Percentiles rank a stretch among this genome's conserved stretches.
Conservation (phyloP, 2,113 vertebrate species). For the Speoplatyrhinus poulsoni region DNA sequence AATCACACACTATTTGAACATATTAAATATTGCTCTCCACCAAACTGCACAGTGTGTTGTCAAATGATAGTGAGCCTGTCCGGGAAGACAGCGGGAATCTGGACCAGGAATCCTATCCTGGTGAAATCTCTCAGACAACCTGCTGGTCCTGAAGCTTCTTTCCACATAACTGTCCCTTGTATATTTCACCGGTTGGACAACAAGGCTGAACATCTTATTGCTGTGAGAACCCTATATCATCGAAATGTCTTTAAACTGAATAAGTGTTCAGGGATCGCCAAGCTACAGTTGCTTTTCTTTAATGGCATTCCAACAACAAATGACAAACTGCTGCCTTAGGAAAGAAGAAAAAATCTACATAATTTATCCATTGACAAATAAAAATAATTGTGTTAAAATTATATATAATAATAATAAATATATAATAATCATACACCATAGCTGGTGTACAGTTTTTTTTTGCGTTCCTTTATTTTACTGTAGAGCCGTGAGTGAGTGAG, state of each 20-base stretch:
- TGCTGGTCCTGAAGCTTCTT: background rate
- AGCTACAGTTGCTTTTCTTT: constrained; percentile 25
- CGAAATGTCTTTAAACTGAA: constrained; percentile 34
- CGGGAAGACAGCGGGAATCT: constrained; percentile 18
- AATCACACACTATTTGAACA: background rate
- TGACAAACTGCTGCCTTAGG: constrained; percentile 17
- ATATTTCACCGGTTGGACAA: constrained; percentile 11
- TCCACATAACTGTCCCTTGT: background rate
- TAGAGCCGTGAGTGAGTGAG: background rate
- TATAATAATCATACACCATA: background rate
- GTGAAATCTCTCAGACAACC: constrained; percentile 1
- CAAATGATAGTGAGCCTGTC: background rate
- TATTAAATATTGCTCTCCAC: constrained; percentile 17
- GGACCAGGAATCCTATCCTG: background rate
- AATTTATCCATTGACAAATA: constrained; percentile 28
- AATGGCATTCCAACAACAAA: constrained; percentile 25
- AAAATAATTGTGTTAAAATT: constrained; percentile 13
- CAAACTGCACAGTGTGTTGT: constrained; percentile 13
- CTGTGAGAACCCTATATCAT: constrained; percentile 35
- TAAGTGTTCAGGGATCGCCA: constrained; percentile 28
- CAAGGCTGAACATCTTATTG: constrained; percentile 41
- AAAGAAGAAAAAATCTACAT: constrained; percentile 21
- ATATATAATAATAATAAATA: constrained; percentile 9
- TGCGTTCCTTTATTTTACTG: background rate
- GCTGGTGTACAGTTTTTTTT: background rate